A percentile compares a stretch with the other conserved stretches of the same genome.
These are phyloP conservation scores for Pedetes capensis DNA, from an alignment of 2,113 vertebrate species.

Conservation along the genomic window DNA sequence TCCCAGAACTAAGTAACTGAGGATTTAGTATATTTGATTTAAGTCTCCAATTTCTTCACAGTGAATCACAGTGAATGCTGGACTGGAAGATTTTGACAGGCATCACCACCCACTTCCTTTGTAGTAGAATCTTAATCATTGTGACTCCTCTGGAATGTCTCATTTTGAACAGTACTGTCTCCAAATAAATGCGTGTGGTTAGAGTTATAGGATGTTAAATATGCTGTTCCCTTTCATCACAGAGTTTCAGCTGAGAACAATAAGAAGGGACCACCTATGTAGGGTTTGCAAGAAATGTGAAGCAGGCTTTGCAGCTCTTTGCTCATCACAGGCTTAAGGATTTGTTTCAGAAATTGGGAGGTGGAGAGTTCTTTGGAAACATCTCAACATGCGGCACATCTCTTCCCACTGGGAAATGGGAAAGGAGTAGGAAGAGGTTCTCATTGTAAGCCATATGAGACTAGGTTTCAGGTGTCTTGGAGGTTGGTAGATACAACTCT, in stretches of 20 bases:
- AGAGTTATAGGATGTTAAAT: background rate
- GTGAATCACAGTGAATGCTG: background rate
- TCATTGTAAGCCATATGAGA: background rate
- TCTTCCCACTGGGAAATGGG: background rate
- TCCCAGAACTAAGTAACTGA: background rate
- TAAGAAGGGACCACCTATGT: background rate
- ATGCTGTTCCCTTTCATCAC: background rate
- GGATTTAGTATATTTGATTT: background rate
- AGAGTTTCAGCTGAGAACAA: background rate
- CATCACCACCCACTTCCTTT: background rate
- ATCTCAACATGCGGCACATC: background rate
- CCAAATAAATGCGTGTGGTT: background rate
- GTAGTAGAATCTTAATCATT: conserved; percentile 18
- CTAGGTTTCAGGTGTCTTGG: background rate
- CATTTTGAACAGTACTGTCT: conserved; percentile 1
- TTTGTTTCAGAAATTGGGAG: background rate
- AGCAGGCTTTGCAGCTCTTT: background rate
- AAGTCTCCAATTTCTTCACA: background rate
- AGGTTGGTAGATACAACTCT: background rate
- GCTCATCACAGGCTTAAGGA: background rate
- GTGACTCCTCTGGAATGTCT: background rate
- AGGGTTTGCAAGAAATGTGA: background rate
- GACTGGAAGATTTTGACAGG: background rate
- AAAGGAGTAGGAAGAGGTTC: background rate
- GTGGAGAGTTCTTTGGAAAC: background rate